phyloP scores from a whole-genome alignment of 1,140 invertebrate species.

The Solenopsis fugax region DNA sequence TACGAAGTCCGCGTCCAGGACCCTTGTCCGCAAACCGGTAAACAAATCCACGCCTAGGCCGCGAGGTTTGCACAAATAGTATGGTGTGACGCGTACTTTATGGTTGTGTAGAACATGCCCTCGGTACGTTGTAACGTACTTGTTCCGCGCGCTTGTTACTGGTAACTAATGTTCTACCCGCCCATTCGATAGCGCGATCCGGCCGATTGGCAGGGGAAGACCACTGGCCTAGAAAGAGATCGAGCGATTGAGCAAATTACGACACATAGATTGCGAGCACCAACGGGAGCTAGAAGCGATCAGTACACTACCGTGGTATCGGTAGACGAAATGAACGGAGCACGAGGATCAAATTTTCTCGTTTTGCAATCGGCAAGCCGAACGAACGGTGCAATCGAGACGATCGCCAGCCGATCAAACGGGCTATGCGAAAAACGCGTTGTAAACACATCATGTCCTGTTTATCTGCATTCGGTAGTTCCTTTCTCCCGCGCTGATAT shows the following conservation, averaged over 20 bases:
- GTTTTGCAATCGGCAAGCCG: slow-evolving; percentile 37
- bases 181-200: slow-evolving; percentile 77
- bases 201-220: slow-evolving; percentile 58
- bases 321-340: slow-evolving; percentile 36
- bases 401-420: slow-evolving; percentile 38
- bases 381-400: slow-evolving; percentile 49
- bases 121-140: slow-evolving; percentile 79
- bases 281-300: slow-evolving; percentile 37
- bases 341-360: slow-evolving; percentile 53
- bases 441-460: slow-evolving; percentile 42
- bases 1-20: neutral
- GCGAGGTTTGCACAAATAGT: slow-evolving; percentile 43
- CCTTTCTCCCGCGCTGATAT: neutral
- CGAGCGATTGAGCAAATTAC: slow-evolving; percentile 69
- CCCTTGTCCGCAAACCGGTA: slow-evolving; percentile 25
- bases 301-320: slow-evolving; percentile 32
- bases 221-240: slow-evolving; percentile 52
- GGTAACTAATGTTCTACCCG: slow-evolving; percentile 80
- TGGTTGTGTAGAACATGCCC: slow-evolving; percentile 82
- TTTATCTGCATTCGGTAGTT: slow-evolving; percentile 15
- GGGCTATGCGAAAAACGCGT: slow-evolving; percentile 6
- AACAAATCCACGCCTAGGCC: slow-evolving; percentile 55
- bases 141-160: slow-evolving; percentile 81
- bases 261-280: slow-evolving; percentile 60
- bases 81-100: slow-evolving; percentile 82